Percentiles rank a stretch among this genome's conserved stretches.
These are phyloP conservation scores for Chalcosyrphus nemorum DNA, from an alignment of 2,888 invertebrate genomes.

Conservation along the genomic window DNA sequence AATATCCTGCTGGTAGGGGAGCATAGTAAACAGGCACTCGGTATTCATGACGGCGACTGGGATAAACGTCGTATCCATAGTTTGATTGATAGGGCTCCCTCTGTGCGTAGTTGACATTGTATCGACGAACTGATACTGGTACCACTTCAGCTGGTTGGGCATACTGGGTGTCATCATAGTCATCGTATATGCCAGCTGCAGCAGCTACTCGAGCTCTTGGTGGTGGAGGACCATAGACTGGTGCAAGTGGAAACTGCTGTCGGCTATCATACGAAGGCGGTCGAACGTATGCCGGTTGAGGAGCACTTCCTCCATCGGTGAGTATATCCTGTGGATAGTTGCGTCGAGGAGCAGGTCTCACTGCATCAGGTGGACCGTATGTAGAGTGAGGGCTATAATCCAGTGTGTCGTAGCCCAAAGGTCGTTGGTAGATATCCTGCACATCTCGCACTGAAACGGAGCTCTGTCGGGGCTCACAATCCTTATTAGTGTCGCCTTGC, in stretches of 20 bases:
- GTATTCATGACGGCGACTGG: slow-evolving; percentile 38
- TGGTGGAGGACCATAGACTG: slow-evolving; percentile 57
- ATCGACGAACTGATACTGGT: slow-evolving; percentile 24
- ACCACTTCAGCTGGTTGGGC: not conserved
- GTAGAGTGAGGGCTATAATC: slow-evolving; percentile 50
- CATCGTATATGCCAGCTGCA: slow-evolving; percentile 64
- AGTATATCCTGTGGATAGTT: slow-evolving; percentile 40
- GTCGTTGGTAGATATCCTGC: slow-evolving; percentile 52
- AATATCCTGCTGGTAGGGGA: slow-evolving; percentile 41
- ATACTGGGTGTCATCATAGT: slow-evolving; percentile 54
- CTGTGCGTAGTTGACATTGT: slow-evolving; percentile 52
- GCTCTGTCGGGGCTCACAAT: slow-evolving; percentile 47
- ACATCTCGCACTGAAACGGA: slow-evolving; percentile 34
- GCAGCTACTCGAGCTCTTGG: slow-evolving; percentile 54
- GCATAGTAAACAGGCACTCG: slow-evolving; percentile 57
- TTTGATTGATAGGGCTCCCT: slow-evolving; percentile 45
- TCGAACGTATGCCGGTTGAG: not conserved
- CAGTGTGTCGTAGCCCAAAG: slow-evolving; percentile 24
- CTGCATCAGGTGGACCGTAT: slow-evolving; percentile 60
- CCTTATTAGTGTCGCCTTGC: slow-evolving; percentile 36
- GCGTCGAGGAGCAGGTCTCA: slow-evolving; percentile 13
- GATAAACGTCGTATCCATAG: slow-evolving; percentile 24
- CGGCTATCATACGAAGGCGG: slow-evolving; percentile 38
- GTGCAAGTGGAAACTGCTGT: slow-evolving; percentile 36
- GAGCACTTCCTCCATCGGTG: slow-evolving; percentile 37